These are phyloP conservation scores for Hydrocynus forskahlii DNA, from an alignment of 2,797 vertebrate species.

Conservation along the genomic window DNA sequence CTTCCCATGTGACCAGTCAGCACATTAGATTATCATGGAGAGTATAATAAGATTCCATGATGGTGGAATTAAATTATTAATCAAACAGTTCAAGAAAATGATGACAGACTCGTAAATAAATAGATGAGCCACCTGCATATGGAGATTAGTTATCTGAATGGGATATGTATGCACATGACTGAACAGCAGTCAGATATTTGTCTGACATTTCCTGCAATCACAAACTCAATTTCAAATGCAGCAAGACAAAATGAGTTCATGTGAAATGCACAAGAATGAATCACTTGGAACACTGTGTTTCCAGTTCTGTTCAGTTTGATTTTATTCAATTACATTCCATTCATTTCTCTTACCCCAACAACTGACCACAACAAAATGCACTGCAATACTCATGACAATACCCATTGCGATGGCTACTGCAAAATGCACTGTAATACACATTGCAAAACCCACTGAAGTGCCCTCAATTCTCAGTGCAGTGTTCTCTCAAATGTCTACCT, in stretches of 20 bases:
- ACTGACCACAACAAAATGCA: too few relatives aligned
- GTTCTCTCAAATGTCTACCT: neutral
- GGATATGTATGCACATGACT: too few relatives aligned
- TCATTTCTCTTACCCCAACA: too few relatives aligned
- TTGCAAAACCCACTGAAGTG: neutral
- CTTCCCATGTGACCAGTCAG: slow-evolving; percentile 36
- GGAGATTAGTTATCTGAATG: neutral
- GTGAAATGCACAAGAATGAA: neutral
- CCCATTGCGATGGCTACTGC: neutral
- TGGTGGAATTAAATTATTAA: slow-evolving; percentile 67
- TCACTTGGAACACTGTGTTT: too few relatives aligned
- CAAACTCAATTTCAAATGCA: neutral
- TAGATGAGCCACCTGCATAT: slow-evolving; percentile 23
- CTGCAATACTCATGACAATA: too few relatives aligned
- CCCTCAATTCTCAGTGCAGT: neutral
- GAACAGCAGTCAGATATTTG: slow-evolving; percentile 46
- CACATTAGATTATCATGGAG: slow-evolving; percentile 47
- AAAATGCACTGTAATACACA: too few relatives aligned
- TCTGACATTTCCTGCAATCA: slow-evolving; percentile 13
- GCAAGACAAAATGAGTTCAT: too few relatives aligned
- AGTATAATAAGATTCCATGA: slow-evolving; percentile 48
- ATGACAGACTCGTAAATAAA: slow-evolving; percentile 65
- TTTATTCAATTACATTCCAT: neutral
- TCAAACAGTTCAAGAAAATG: slow-evolving; percentile 64
- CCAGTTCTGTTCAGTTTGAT: neutral